Evolutionary conservation across 2,113 vertebrate genomes (phyloP).

Genomic region (Callospermophilus lateralis): DNA sequence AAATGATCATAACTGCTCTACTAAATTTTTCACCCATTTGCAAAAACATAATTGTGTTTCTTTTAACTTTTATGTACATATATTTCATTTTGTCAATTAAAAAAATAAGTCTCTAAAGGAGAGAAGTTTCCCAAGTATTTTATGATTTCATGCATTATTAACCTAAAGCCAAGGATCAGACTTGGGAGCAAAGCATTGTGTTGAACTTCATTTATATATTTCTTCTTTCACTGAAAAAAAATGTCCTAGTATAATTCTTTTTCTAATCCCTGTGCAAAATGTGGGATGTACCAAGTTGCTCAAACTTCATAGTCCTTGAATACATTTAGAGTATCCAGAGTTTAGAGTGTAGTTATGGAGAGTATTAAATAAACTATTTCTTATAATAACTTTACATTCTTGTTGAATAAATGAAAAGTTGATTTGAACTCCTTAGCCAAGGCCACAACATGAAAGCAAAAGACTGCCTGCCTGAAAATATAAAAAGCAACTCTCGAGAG

Average conservation of each 20-base stretch:
- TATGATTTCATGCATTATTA: neutral
- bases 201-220: constrained; percentile 17
- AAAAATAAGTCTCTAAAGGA: neutral
- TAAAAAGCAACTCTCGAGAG: constrained; percentile 41
- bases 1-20: neutral
- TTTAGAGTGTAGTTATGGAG: neutral
- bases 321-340: too few relatives aligned
- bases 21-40: neutral
- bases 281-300: neutral
- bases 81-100: neutral
- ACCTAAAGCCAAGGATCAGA: neutral
- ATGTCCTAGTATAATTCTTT: neutral
- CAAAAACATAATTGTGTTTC: neutral
- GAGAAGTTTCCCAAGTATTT: neutral
- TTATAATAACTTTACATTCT: neutral
- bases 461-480: neutral
- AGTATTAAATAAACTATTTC: neutral
- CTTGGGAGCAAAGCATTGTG: neutral
- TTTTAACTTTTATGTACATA: neutral
- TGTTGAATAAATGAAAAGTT: constrained; percentile 34
- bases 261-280: neutral
- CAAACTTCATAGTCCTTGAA: neutral
- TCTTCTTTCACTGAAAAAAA: neutral
- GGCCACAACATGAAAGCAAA: constrained; percentile 38
- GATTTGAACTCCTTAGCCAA: neutral